Evolutionary conservation across 2,113 vertebrate genomes (phyloP).

Genomic region (Vireo altiloquus): DNA sequence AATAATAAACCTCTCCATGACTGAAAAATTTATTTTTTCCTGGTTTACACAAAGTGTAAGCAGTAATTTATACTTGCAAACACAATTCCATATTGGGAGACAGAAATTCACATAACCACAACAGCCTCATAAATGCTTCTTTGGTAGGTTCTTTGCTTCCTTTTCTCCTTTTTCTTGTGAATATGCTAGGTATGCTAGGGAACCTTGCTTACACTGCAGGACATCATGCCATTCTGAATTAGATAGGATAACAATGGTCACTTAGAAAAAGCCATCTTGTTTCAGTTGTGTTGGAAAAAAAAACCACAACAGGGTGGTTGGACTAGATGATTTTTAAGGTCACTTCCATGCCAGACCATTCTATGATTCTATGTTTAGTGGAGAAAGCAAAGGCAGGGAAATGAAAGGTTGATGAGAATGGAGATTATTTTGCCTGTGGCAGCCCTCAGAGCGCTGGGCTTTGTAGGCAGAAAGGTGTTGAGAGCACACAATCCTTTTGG

Average conservation of each 20-base stretch:
- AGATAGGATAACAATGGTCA: neutral
- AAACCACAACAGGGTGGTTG: neutral
- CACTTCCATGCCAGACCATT: neutral
- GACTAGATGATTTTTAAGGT: neutral
- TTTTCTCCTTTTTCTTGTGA: neutral
- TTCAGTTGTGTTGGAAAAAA: neutral
- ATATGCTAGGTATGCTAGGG: neutral
- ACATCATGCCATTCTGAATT: neutral
- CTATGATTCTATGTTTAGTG: neutral
- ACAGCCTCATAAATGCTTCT: neutral
- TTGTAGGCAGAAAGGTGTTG: neutral
- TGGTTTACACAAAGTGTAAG: neutral
- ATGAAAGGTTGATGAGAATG: neutral
- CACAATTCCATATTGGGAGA: neutral
- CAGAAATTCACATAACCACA: neutral
- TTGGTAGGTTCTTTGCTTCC: neutral
- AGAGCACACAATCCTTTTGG: neutral
- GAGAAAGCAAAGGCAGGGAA: neutral
- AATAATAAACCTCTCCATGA: neutral
- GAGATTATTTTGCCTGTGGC: neutral
- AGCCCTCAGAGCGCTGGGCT: neutral
- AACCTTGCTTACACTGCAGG: neutral
- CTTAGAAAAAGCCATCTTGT: neutral
- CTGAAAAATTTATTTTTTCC: neutral
- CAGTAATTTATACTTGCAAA: neutral